phyloP scores from a whole-genome alignment of 2,113 vertebrate genomes.

The Phainopepla nitens region DNA sequence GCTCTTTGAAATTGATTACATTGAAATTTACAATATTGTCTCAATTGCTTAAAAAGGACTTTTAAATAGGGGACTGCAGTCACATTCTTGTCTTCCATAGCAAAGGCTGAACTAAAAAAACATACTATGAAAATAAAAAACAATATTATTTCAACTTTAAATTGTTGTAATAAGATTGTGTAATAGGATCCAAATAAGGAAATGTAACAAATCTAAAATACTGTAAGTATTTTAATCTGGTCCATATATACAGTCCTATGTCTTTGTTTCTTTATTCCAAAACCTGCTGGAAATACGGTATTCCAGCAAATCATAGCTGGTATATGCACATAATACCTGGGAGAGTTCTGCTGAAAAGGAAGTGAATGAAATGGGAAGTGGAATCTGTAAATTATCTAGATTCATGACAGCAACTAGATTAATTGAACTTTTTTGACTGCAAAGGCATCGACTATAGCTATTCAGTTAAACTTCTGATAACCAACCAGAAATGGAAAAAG shows the following conservation, averaged over 20 bases:
- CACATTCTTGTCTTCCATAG: background rate
- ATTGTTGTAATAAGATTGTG: background rate
- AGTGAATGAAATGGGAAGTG: background rate
- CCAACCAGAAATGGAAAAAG: background rate
- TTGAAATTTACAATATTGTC: background rate
- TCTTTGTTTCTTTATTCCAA: background rate
- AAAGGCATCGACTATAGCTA: background rate
- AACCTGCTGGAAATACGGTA: background rate
- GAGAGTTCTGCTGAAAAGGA: background rate
- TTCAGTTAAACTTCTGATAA: slow-evolving; percentile 30
- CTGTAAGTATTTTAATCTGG: background rate
- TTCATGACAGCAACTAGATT: background rate
- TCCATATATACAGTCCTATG: background rate
- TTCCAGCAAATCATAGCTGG: background rate
- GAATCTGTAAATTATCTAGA: slow-evolving; percentile 25
- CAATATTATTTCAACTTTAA: background rate
- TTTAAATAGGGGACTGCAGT: background rate
- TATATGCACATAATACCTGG: background rate
- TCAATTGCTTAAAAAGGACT: background rate
- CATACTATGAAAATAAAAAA: background rate
- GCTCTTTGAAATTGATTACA: background rate
- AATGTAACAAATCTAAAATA: background rate
- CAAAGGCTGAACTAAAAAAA: background rate
- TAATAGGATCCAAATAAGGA: background rate
- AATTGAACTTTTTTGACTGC: slow-evolving; percentile 33